Base-by-base conservation (phyloP, 2,797 vertebrate genomes). In the Lithobates sylvaticus region DNA sequence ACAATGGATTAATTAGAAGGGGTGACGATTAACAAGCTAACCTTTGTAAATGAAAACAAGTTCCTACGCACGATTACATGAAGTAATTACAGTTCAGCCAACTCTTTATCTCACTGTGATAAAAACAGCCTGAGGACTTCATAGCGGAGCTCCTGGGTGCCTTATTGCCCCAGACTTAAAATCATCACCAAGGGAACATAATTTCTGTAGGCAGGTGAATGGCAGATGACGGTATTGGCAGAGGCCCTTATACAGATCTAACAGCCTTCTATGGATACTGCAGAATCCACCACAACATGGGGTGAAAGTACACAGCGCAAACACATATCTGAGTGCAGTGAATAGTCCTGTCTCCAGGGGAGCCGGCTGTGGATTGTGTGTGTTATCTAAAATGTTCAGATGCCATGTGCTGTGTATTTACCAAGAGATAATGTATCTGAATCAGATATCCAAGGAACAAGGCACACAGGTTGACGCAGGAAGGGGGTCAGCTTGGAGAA, bases 331-430 rank as follows among this genome's bases (percentile, higher is more conserved):
- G 65, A 78, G 36, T 15, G 27, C 9, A 16, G 29, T 26, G 68
- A 58, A 80, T 76, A 81, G 78, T 18, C 3, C 0, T 5, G 32
- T 86, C 78, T 58, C 84, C 16, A 58, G 84, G 84, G 71, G 44
- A 58, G 71, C 23, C 67, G 21, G 75, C 75, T 23, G 83, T 64
- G 75, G 64, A 61, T 78, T 39, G 69, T 64, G 67, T 42, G 67
- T 3, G 8, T 73, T 84, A 84, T 84, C 83, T 47, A 4, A 13
- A 72, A 26, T 76, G 47, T 44, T 78, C 75, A 78, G 47, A 78
- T 69, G 67, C 74, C 10, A 26, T 21, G 72, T n/a, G 44, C 6
- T 39, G 12, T 79, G 84, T 73, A 80, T 69, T 77, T 74, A 16
- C 7, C 3, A 2, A 50, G 42, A 85, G 77, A 85, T 85, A 80